Percentiles rank a stretch among this genome's conserved stretches.
These are phyloP conservation scores for Drosophila asahinai DNA, from an alignment of 1,140 invertebrate species.

Conservation along the genomic window DNA sequence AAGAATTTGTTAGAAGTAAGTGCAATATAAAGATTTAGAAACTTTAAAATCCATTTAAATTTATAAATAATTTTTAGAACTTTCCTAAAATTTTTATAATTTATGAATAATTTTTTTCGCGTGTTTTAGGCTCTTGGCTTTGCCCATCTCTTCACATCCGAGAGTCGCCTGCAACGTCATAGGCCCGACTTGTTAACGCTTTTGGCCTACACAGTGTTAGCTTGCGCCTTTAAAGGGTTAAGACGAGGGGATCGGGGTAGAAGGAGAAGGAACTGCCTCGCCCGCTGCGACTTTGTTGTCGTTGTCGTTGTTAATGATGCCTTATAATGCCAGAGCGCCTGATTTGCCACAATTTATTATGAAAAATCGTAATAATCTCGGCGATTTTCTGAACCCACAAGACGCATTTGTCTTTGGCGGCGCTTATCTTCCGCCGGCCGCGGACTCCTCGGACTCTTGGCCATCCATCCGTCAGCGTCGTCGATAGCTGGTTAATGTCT, in stretches of 20 bases:
- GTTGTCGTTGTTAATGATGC: conserved; percentile 83
- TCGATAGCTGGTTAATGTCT: conserved; percentile 79
- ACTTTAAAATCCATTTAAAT: neutral
- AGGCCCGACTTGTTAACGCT: conserved; percentile 75
- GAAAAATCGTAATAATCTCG: conserved; percentile 80
- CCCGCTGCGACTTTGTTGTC: conserved; percentile 46
- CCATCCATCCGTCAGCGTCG: conserved; percentile 79
- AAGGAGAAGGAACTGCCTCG: conserved; percentile 24
- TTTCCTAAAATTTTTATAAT: too few relatives aligned
- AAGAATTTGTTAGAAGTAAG: too few relatives aligned
- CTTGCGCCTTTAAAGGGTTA: conserved; percentile 60
- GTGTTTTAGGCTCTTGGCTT: conserved; percentile 43
- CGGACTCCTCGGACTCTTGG: conserved; percentile 38
- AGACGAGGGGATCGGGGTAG: too few relatives aligned
- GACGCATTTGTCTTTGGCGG: conserved; percentile 81
- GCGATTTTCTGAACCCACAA: conserved; percentile 82
- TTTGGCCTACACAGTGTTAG: conserved; percentile 77
- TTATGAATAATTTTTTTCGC: neutral
- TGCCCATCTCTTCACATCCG: conserved; percentile 19
- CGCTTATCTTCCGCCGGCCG: conserved; percentile 64
- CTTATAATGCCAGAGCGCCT: conserved; percentile 83
- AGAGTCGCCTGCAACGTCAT: conserved; percentile 57
- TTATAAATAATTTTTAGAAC: too few relatives aligned
- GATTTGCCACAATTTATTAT: conserved; percentile 85
- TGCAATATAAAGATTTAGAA: neutral